Conservation (phyloP, 2,113 vertebrate genomes). For the Zosterops borbonicus region DNA sequence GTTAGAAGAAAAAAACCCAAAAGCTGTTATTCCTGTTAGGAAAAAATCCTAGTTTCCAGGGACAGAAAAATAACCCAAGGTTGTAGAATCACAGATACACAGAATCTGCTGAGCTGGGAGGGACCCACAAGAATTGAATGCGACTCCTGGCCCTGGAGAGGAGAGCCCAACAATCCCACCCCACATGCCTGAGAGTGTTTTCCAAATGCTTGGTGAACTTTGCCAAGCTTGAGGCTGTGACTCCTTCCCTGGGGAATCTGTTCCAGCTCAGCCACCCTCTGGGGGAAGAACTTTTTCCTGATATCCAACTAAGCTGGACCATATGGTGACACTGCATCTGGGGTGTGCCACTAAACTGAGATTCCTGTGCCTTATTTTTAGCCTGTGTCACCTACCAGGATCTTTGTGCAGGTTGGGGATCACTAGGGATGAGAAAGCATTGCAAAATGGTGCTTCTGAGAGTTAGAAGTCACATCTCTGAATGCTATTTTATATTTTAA, state of each 20-base stretch:
- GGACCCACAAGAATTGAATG: background rate
- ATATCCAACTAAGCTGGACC: background rate
- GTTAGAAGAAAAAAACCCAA: background rate
- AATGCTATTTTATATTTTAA: background rate
- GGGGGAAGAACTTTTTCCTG: background rate
- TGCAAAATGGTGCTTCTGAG: background rate
- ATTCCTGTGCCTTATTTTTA: conserved; percentile 4
- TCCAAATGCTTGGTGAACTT: background rate
- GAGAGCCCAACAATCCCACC: background rate
- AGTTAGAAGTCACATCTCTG: background rate
- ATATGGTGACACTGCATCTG: background rate
- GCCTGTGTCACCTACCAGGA: background rate
- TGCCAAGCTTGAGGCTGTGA: background rate
- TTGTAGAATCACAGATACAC: background rate
- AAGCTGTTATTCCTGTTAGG: background rate
- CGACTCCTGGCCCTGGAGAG: background rate
- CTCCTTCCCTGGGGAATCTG: background rate
- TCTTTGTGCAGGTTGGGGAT: background rate
- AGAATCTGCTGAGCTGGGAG: background rate
- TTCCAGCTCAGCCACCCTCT: background rate
- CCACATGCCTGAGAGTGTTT: rapidly evolving
- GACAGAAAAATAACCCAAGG: background rate
- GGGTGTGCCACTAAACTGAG: background rate
- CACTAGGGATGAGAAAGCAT: background rate
- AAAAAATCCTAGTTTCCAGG: background rate